These are phyloP conservation scores for Micrastur ruficollis DNA, from an alignment of 2,797 vertebrate species.

Conservation along the genomic window DNA sequence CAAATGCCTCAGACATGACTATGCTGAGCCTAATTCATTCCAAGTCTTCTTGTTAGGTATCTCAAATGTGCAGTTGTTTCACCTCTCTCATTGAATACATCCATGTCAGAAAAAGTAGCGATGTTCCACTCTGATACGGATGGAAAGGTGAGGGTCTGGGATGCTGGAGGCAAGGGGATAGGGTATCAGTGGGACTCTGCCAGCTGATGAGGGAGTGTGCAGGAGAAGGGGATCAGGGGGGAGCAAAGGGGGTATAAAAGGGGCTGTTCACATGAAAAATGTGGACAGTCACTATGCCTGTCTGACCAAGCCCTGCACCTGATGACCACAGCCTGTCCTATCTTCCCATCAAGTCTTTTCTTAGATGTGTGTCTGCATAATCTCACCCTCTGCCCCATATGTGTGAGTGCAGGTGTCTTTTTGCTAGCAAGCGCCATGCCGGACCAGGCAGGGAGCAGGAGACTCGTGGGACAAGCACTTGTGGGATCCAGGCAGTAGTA, in stretches of 20 bases:
- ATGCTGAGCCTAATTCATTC: background rate
- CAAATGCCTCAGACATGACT: background rate
- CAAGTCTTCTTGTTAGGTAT: background rate
- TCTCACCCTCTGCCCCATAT: background rate
- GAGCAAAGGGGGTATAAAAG: fast-evolving
- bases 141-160: background rate
- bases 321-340: background rate
- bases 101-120: background rate
- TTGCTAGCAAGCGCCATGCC: fast-evolving
- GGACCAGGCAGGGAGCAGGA: background rate
- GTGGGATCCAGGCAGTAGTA: background rate
- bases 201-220: background rate
- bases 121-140: background rate
- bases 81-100: background rate
- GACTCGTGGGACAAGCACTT: fast-evolving
- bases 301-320: fast-evolving
- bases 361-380: background rate
- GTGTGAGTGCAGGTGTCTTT: background rate
- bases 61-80: background rate
- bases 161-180: background rate
- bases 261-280: background rate
- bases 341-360: background rate
- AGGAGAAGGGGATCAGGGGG: background rate
- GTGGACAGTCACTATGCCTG: background rate
- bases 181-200: background rate